Conservation (phyloP, 2,888 invertebrate species). For the Patella depressa region DNA sequence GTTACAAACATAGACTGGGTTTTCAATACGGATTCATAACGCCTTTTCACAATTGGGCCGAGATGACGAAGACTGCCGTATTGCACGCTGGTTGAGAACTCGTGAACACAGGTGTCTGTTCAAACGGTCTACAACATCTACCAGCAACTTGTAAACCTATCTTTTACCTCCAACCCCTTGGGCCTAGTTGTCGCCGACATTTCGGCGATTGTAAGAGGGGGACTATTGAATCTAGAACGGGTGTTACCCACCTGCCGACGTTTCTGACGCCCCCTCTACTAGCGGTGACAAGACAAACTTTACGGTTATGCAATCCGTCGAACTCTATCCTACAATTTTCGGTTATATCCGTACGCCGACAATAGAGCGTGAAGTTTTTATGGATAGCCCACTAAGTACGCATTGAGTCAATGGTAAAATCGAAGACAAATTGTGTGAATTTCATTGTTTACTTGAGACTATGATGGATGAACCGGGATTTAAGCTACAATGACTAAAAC, state of each 20-base stretch:
- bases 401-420: background rate
- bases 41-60: no score
- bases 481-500: background rate
- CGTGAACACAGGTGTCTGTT: no score
- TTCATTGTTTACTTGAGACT: background rate
- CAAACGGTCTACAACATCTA: no score
- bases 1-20: no score
- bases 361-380: background rate
- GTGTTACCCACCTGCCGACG: slow-evolving; percentile 5
- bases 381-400: slow-evolving; percentile 2
- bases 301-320: background rate
- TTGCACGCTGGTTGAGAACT: no score
- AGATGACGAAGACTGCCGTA: no score
- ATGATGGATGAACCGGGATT: slow-evolving; percentile 3
- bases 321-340: slow-evolving; percentile 13
- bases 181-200: background rate
- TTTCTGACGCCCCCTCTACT: background rate
- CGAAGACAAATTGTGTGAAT: slow-evolving; percentile 3
- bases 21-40: no score
- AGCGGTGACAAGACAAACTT: slow-evolving; percentile 7
- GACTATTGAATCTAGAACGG: background rate
- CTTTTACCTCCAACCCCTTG: background rate
- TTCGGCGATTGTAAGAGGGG: background rate
- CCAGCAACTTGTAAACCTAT: no score
- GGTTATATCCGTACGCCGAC: slow-evolving; percentile 4